Conservation (phyloP, 2,797 vertebrate genomes). For the Oreochromis grahami region DNA sequence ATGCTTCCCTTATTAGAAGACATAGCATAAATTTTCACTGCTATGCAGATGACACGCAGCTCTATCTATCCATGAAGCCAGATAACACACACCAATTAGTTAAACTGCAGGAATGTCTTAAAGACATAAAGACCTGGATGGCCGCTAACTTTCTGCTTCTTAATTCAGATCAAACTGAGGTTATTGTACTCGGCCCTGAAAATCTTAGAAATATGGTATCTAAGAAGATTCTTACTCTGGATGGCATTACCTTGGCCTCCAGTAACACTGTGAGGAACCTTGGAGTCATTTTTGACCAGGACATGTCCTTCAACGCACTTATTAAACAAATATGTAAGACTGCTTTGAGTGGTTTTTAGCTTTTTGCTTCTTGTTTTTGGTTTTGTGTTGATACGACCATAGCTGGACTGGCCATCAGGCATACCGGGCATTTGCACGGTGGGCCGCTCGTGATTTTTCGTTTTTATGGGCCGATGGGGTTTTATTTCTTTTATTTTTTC, state of each 20-base stretch:
- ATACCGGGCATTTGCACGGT: no score
- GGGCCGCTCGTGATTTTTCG: no score
- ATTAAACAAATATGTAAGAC: not conserved
- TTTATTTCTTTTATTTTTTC: no score
- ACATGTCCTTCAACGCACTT: fast-evolving
- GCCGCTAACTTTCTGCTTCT: not conserved
- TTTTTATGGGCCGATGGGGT: no score
- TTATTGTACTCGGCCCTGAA: fast-evolving
- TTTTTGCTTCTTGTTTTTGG: not conserved
- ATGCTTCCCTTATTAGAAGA: not conserved
- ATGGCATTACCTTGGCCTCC: not conserved
- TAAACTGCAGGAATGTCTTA: not conserved
- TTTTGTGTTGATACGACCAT: not conserved
- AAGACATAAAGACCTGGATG: not conserved
- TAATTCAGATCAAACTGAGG: fast-evolving
- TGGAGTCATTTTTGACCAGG: not conserved
- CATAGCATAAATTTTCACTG: fast-evolving
- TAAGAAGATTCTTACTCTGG: fast-evolving
- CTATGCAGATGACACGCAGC: not conserved
- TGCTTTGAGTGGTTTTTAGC: not conserved
- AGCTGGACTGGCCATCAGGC: no score
- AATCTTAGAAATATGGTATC: fast-evolving
- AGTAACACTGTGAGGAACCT: fast-evolving
- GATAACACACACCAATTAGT: fast-evolving
- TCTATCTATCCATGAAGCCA: not conserved